phyloP scores from a whole-genome alignment of 2,888 invertebrate genomes.

The Calameuta pallipes region DNA sequence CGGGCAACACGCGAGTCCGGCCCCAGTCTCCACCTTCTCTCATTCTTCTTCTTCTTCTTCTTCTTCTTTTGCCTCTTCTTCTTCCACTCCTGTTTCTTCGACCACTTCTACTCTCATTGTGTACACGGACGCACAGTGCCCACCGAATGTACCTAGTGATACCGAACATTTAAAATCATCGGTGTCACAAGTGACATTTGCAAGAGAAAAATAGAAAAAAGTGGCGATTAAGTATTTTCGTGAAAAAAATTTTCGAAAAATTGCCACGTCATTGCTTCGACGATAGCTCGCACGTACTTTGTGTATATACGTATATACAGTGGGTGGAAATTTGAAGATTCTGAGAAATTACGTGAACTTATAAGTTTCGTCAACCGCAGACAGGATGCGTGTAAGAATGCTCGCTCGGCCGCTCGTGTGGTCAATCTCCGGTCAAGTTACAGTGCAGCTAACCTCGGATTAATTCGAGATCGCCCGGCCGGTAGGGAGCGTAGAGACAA shows the following conservation, averaged over 20 bases:
- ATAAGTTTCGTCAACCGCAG: constrained; percentile 64
- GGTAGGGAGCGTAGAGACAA: background rate
- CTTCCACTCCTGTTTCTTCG: constrained; percentile 23
- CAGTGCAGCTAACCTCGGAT: constrained; percentile 55
- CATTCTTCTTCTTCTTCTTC: constrained; percentile 18
- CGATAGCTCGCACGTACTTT: no score
- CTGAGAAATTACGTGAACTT: constrained; percentile 61
- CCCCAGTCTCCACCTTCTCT: constrained; percentile 21
- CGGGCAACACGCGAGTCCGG: constrained; percentile 52
- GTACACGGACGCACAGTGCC: no score
- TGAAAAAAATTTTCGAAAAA: no score
- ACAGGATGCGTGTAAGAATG: constrained; percentile 63
- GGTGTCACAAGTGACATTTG: no score
- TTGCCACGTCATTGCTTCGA: rapidly evolving
- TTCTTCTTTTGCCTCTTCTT: constrained; percentile 24
- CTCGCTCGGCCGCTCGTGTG: constrained; percentile 33
- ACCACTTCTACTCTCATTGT: no score
- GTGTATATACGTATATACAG: no score
- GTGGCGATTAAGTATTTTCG: no score
- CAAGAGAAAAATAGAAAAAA: no score
- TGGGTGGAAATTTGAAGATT: constrained; percentile 28
- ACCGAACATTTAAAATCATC: no score
- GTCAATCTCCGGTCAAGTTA: constrained; percentile 55
- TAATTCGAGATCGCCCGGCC: constrained; percentile 52
- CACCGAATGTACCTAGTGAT: no score